phyloP scores from a whole-genome alignment of 2,113 vertebrate species.

The Suncus etruscus region DNA sequence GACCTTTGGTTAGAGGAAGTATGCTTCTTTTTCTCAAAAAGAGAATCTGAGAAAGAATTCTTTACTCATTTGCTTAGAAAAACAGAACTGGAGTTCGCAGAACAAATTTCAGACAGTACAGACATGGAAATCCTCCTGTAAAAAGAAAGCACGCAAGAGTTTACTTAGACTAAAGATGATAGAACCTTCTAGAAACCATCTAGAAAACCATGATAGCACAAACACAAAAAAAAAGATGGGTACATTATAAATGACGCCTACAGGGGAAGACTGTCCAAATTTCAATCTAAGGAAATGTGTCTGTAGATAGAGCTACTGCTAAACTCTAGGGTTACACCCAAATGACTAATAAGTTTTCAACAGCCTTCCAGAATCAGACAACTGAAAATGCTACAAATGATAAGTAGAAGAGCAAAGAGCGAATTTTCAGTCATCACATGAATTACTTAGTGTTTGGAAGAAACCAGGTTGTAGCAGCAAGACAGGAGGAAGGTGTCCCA shows the following conservation, averaged over 20 bases:
- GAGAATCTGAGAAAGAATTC: neutral
- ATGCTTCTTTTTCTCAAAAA: constrained; percentile 3
- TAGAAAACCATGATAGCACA: neutral
- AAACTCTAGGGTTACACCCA: neutral
- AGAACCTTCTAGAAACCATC: neutral
- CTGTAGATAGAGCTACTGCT: neutral
- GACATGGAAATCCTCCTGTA: too few species aligned
- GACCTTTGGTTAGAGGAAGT: neutral
- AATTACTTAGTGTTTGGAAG: neutral
- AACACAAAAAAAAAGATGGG: neutral
- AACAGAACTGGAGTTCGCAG: neutral
- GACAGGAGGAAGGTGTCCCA: neutral
- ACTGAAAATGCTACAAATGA: neutral
- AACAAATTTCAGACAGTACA: too few species aligned
- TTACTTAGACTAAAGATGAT: neutral
- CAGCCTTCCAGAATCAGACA: too few species aligned
- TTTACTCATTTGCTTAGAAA: constrained; percentile 40
- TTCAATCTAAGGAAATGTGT: neutral
- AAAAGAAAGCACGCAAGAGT: neutral
- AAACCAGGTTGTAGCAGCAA: neutral
- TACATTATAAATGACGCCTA: neutral
- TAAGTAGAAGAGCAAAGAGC: neutral
- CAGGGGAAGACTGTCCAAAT: neutral
- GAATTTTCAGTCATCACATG: neutral
- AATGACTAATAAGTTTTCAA: neutral